phyloP scores from a whole-genome alignment of 2,888 invertebrate genomes.

The Hirtodrosophila alboralis region DNA sequence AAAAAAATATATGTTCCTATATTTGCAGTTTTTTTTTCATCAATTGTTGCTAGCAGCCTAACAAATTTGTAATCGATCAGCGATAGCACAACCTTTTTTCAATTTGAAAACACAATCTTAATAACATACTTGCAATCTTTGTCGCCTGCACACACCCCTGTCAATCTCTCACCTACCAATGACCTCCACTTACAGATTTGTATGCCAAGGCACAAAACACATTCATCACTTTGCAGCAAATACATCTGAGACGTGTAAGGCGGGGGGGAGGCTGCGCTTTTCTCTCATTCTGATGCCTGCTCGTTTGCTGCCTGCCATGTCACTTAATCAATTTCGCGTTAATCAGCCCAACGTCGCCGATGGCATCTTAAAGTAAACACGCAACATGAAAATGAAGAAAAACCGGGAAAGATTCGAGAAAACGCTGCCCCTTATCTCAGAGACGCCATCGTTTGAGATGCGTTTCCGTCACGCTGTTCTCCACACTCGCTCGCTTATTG shows the following conservation, averaged over 20 bases:
- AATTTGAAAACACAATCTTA: background rate
- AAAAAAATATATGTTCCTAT: too few relatives aligned
- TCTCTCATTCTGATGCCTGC: background rate
- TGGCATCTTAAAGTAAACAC: constrained; percentile 75
- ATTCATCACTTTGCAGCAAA: constrained; percentile 69
- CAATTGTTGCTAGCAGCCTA: too few relatives aligned
- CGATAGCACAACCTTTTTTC: background rate
- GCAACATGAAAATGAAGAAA: constrained; percentile 53
- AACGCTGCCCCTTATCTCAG: constrained; percentile 47
- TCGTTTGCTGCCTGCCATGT: constrained; percentile 48
- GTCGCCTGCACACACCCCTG: constrained; percentile 1
- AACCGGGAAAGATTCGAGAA: too few relatives aligned
- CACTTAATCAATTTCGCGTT: constrained; percentile 80
- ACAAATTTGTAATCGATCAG: too few relatives aligned
- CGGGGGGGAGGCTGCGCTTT: constrained; percentile 28
- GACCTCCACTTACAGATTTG: constrained; percentile 9
- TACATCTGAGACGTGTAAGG: too few relatives aligned
- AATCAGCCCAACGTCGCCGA: constrained; percentile 76
- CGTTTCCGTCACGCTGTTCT: constrained; percentile 54
- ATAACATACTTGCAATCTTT: constrained; percentile 8
- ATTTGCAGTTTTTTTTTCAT: too few relatives aligned
- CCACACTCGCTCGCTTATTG: constrained; percentile 56
- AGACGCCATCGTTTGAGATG: constrained; percentile 59
- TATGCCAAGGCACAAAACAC: constrained; percentile 48
- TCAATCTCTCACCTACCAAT: constrained; percentile 2